These are phyloP conservation scores for Pteronotus mesoamericanus DNA, from an alignment of 2,797 vertebrate genomes.

Conservation along the genomic window DNA sequence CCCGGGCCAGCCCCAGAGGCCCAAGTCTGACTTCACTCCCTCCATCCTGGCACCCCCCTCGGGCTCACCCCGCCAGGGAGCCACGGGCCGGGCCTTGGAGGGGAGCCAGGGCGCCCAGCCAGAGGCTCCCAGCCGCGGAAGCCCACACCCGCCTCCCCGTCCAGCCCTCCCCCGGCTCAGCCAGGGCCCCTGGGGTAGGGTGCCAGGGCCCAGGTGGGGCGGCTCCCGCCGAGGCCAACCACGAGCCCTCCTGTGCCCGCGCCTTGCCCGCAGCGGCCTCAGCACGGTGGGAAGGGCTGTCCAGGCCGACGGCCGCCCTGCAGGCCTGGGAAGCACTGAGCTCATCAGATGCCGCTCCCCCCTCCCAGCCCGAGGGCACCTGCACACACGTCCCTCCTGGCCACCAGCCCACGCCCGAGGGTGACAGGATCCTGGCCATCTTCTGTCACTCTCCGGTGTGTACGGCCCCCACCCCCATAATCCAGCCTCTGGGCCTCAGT, in stretches of 20 bases:
- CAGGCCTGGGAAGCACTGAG: background rate
- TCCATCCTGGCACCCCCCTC: background rate
- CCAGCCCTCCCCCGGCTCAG: background rate
- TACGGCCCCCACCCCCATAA: fast-evolving
- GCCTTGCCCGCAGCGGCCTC: background rate
- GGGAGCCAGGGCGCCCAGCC: background rate
- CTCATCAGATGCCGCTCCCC: background rate
- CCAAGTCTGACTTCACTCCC: background rate
- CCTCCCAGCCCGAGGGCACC: background rate
- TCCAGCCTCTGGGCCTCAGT: background rate
- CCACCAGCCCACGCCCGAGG: background rate
- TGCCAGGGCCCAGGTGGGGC: background rate
- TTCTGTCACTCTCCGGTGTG: background rate
- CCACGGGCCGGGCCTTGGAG: background rate
- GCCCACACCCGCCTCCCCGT: background rate
- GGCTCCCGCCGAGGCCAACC: background rate
- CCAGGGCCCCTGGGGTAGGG: background rate
- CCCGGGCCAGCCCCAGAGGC: background rate
- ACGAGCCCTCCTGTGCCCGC: background rate
- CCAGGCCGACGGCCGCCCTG: fast-evolving
- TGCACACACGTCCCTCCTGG: background rate
- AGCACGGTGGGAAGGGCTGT: fast-evolving
- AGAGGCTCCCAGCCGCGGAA: fast-evolving
- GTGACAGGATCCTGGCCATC: too few relatives aligned
- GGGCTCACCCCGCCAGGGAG: background rate